Evolutionary conservation across 2,797 vertebrate genomes (phyloP).

Genomic region (Phaenicophaeus curvirostris): DNA sequence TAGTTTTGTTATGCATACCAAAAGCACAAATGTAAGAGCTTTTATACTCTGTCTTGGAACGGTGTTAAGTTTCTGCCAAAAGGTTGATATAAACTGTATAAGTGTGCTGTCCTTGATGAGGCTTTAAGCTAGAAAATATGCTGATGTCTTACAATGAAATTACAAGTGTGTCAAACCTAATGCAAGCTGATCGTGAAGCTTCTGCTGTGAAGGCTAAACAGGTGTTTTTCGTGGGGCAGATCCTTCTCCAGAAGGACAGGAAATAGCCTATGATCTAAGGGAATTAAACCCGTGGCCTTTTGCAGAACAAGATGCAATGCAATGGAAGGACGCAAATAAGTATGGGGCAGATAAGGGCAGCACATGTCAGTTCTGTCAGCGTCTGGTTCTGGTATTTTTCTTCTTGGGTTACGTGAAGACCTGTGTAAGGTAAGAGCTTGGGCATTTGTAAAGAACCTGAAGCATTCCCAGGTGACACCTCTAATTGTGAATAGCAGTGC

Average conservation of each 20-base stretch:
- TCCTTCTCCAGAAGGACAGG: neutral
- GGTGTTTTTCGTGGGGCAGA: neutral
- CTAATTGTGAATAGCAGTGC: neutral
- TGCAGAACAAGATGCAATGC: neutral
- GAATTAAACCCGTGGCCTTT: neutral
- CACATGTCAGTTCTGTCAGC: neutral
- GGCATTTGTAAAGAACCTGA: neutral
- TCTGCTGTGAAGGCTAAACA: neutral
- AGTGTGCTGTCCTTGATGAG: neutral
- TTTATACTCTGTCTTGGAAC: accelerated
- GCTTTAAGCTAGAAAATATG: neutral
- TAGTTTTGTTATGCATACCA: neutral
- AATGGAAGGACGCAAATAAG: neutral
- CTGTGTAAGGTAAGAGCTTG: neutral
- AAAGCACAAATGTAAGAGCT: neutral
- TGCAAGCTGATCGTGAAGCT: neutral
- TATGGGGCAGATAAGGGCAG: accelerated
- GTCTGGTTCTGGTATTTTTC: neutral
- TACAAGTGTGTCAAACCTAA: neutral
- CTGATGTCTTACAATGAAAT: neutral
- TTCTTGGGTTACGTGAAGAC: neutral
- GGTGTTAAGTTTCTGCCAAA: neutral
- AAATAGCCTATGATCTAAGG: neutral
- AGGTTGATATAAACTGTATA: neutral
- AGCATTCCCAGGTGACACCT: neutral